Base-by-base conservation (phyloP, 2,888 invertebrate species). In the Agrypnus murinus region DNA sequence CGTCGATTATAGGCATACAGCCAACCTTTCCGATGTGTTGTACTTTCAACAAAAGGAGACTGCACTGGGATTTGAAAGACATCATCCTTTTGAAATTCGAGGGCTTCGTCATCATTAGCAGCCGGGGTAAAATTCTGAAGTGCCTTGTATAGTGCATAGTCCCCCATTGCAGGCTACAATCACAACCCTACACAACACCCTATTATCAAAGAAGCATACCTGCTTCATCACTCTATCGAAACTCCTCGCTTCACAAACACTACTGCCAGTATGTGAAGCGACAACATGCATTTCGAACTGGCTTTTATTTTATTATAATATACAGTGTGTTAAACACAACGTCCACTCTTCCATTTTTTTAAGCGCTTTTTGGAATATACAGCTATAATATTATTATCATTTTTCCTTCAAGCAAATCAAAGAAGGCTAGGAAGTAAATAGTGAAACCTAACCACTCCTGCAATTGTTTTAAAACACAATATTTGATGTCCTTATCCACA, bases 61-160 rank as follows among this genome's bases (percentile, higher is more conserved):
- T 82, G 81, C 19, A 83, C 81, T 38, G 81, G 81, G 68, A 86
- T 84, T 79, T 86, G 83, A 71, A 87, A 82, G 34, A 86, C 81
- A 80, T 87, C 86, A 72, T 86, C 85, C 74, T 82, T 84, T 77
- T 84, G 83, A 73, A 86, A 83, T 50, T 81, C 80, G 69, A 84
- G 72, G 14, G 78, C 77, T 65, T 80, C 76, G 63, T 79, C 77
- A 74, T 84, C 84, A 73, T 81, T 79, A 64, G 79, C 77, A 71
- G 80, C 74, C 69, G 84, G 83, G 71, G 78, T 80, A 74, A 80
- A 85, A 59, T 83, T 81, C 75, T 85, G 83, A 68, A 85, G 77
- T 74, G 84, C 86, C 78, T 85, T 83, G 77, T 85, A 86, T 72
- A 85, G 78, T 73, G 81, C 83, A 82, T 81, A 84, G 75, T 85